These are phyloP conservation scores for Heterocephalus glaber DNA, from an alignment of 2,113 vertebrate genomes.

Conservation along the genomic window DNA sequence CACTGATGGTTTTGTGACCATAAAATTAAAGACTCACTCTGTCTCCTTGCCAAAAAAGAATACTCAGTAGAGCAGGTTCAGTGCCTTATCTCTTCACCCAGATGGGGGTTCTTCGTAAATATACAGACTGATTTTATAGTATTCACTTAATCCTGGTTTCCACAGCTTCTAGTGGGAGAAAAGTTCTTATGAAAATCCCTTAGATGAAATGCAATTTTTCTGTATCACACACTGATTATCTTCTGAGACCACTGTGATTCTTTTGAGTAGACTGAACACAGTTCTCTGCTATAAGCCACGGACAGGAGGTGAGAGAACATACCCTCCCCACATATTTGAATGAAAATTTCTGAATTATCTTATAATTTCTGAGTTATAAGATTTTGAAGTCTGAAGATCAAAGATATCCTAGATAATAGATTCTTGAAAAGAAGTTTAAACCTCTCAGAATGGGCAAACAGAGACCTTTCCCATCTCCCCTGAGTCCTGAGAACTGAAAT, in stretches of 20 bases:
- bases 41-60: slow-evolving; percentile 1
- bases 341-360: neutral
- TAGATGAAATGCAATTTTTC: neutral
- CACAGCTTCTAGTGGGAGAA: neutral
- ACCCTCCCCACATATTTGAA: neutral
- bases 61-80: neutral
- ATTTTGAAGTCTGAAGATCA: neutral
- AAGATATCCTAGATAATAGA: neutral
- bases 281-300: neutral
- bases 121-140: neutral
- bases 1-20: slow-evolving; percentile 28
- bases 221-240: neutral
- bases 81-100: slow-evolving; percentile 3
- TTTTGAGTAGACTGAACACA: neutral
- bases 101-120: neutral
- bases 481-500: slow-evolving; percentile 25
- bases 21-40: slow-evolving; percentile 41
- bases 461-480: neutral
- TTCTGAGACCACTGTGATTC: neutral
- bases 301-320: neutral
- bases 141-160: neutral
- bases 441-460: neutral
- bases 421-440: neutral
- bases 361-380: neutral
- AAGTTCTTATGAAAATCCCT: neutral